These are phyloP conservation scores for Arctocebus calabarensis DNA, from an alignment of 2,797 vertebrate genomes.

Conservation along the genomic window DNA sequence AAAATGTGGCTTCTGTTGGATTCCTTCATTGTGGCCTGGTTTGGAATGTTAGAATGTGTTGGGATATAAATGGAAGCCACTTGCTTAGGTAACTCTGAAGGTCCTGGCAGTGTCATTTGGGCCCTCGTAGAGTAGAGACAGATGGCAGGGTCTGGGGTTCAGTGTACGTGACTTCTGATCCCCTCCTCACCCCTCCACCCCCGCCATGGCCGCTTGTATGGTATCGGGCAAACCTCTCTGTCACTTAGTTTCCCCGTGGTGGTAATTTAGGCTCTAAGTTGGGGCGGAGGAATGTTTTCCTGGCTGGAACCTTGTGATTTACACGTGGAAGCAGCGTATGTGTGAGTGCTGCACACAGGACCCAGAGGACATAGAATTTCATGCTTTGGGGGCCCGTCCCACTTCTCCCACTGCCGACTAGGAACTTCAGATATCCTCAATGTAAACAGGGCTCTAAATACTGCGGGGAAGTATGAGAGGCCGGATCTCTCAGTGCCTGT, in stretches of 20 bases:
- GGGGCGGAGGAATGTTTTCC: neutral
- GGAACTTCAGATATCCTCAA: neutral
- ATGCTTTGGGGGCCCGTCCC: neutral
- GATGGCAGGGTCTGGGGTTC: neutral
- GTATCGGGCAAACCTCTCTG: neutral
- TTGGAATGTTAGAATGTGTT: neutral
- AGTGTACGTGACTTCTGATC: neutral
- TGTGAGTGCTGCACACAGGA: neutral
- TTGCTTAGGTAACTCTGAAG: neutral
- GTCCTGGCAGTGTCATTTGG: neutral
- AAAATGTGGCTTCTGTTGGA: neutral
- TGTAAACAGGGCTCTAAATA: neutral
- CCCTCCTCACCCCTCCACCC: rapidly evolving
- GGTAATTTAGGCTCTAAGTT: neutral
- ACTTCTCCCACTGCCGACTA: neutral
- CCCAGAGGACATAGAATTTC: neutral
- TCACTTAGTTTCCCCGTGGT: neutral
- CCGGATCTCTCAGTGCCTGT: neutral
- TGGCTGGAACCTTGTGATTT: neutral
- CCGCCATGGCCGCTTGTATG: neutral
- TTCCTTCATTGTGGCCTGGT: neutral
- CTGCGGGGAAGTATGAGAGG: too few relatives aligned
- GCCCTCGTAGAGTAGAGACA: neutral
- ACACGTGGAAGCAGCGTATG: neutral
- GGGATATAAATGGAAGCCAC: neutral